Conservation (phyloP, 2,797 vertebrate genomes). For the Sebastes kiyomatsui region DNA sequence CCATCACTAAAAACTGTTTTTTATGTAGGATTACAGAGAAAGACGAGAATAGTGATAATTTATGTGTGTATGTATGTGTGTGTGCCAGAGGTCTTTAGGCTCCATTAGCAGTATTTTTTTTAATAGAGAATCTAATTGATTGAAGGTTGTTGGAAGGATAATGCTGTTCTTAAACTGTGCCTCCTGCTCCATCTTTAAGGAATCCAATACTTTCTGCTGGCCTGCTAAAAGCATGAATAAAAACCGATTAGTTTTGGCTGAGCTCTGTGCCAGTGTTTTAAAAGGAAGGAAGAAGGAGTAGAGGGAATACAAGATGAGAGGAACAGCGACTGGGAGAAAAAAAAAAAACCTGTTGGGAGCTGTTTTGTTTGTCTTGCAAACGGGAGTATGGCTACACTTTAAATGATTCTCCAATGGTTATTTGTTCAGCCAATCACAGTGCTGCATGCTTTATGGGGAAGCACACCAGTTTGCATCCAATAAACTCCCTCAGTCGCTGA, state of each 20-base stretch:
- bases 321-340: not conserved
- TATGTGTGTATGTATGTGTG: constrained; percentile 25
- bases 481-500: not conserved
- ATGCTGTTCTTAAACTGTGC: constrained; percentile 66
- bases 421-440: constrained; percentile 30
- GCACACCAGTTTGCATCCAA: constrained; percentile 8
- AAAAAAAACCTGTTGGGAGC: not conserved
- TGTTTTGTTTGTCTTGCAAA: constrained; percentile 38
- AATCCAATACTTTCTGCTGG: constrained; percentile 63
- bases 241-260: constrained; percentile 65
- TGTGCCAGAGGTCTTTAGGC: constrained; percentile 54
- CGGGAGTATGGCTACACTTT: constrained; percentile 8
- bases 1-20: not conserved
- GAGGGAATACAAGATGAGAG: constrained; percentile 50
- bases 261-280: constrained; percentile 55
- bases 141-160: constrained; percentile 83
- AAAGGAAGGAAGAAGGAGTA: constrained; percentile 22
- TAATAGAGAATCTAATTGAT: constrained; percentile 71
- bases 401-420: constrained; percentile 33
- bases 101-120: constrained; percentile 63
- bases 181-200: constrained; percentile 56
- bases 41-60: constrained; percentile 3
- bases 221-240: constrained; percentile 69
- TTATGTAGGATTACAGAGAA: not conserved
- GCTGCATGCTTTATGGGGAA: constrained; percentile 13